Base-by-base conservation (phyloP, 2,888 invertebrate genomes). In the Coelinius sp. region DNA sequence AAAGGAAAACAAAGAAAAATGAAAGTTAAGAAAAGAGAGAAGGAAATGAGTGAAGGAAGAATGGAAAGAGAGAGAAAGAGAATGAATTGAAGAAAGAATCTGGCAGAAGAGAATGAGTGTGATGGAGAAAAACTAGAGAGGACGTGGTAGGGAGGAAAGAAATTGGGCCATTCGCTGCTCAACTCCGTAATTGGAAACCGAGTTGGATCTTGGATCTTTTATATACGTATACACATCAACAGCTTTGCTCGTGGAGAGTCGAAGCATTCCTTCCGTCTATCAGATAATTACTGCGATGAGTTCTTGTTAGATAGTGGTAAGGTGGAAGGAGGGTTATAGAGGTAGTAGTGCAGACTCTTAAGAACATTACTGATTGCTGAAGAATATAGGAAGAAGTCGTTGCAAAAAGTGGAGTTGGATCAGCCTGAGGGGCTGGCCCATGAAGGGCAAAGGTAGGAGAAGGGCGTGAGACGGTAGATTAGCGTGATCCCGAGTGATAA, bases 401-500 rank as follows among this genome's bases (percentile, higher is more conserved):
- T 83, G 81, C 76, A 84, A 85, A 85, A 85, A 85, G 84, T 84
- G 83, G 81, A 80, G 81, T 81, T 78, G 81, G 79, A 81, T 81
- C 79, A 79, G 74, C 68, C 73, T 64, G 73, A 77, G 78, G 79
- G 77, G 78, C 69, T 31, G 69, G 71, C 72, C 69, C 72, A 71
- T 67, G 73, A 71, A 68, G 46, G 71, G 76, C 75, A 74, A 75
- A 73, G 75, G 76, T 70, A 75, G 75, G 38, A 69, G 77, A 74
- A 76, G 75, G 78, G 78, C 5, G 31, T 31, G 8, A 80, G 78
- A 81, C 79, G 81, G 82, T 80, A 85, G 85, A 87, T 87, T 87
- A 87, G 86, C 85, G 84, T 85, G 86, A 87, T 87, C 86, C 84
- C 82, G 81, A 80, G 81, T 83, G 86, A 86, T 86, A 85, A 84